These are phyloP conservation scores for Hyalella azteca DNA, from an alignment of 2,888 invertebrate species.

Conservation along the genomic window DNA sequence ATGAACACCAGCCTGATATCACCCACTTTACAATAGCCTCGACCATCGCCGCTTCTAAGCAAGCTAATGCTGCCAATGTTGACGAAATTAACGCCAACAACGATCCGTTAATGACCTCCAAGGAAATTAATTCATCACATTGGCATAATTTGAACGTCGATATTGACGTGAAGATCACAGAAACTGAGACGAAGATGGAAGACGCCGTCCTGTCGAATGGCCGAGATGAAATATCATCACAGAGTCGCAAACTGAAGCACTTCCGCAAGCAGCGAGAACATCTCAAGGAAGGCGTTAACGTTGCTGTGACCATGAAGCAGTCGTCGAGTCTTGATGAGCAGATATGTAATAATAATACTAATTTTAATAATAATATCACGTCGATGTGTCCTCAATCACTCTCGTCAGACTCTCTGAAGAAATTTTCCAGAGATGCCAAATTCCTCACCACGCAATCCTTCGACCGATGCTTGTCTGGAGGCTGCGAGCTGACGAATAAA, in stretches of 20 bases:
- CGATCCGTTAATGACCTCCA: too few relatives aligned
- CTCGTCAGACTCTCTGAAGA: background rate
- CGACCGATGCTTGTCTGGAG: background rate
- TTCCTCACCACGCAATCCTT: background rate
- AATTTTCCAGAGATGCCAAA: background rate
- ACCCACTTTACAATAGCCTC: too few relatives aligned
- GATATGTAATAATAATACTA: background rate
- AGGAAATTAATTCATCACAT: too few relatives aligned
- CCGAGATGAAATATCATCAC: constrained; percentile 49
- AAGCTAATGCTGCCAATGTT: too few relatives aligned
- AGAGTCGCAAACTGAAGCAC: constrained; percentile 52
- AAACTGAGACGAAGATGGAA: constrained; percentile 57
- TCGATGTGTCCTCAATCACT: background rate
- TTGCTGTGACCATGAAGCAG: constrained; percentile 14
- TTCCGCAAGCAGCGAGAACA: constrained; percentile 55
- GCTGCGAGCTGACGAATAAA: background rate
- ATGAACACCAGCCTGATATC: too few relatives aligned
- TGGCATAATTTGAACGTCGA: too few relatives aligned
- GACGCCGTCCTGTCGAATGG: constrained; percentile 56
- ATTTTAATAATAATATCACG: background rate
- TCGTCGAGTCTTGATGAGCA: background rate
- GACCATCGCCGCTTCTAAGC: too few relatives aligned
- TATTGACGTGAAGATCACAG: constrained; percentile 50
- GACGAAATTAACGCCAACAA: constrained; percentile 8
- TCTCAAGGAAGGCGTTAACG: constrained; percentile 30